Conservation (phyloP, 2,113 vertebrate genomes). For the Centrocercus urophasianus region DNA sequence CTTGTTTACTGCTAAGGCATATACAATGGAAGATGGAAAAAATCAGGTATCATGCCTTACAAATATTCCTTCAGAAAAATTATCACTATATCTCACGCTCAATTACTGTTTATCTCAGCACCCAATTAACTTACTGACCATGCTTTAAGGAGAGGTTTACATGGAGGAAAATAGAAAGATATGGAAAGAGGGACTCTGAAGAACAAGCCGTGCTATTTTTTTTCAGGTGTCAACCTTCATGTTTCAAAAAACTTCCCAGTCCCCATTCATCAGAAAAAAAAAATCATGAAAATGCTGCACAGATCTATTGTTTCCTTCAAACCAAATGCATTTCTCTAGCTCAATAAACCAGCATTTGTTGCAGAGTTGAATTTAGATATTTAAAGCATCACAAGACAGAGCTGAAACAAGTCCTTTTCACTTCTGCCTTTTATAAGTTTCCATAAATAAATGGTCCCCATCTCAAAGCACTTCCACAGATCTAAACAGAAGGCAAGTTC, state of each 20-base stretch:
- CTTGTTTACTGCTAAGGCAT: neutral
- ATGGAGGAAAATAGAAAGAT: neutral
- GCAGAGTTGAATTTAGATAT: neutral
- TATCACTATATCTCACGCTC: neutral
- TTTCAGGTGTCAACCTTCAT: neutral
- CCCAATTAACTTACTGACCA: neutral
- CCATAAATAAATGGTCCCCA: constrained; percentile 31
- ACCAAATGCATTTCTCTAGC: constrained; percentile 18
- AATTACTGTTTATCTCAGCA: neutral
- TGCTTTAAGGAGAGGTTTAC: neutral
- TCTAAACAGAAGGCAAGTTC: constrained; percentile 5
- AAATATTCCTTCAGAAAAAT: neutral
- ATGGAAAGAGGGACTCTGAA: neutral
- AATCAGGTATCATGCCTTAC: neutral
- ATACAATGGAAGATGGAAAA: neutral
- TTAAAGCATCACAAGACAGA: neutral
- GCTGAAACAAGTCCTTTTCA: neutral
- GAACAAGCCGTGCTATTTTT: neutral
- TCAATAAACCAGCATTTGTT: neutral
- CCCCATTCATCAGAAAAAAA: constrained; percentile 42
- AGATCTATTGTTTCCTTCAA: constrained; percentile 63
- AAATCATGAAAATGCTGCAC: constrained; percentile 64
- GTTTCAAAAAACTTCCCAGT: constrained; percentile 13
- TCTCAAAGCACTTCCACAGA: neutral
- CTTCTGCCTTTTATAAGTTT: neutral